These are phyloP conservation scores for Zhuqinia jingwanae DNA, from an alignment of 2,888 invertebrate genomes.

Conservation along the genomic window DNA sequence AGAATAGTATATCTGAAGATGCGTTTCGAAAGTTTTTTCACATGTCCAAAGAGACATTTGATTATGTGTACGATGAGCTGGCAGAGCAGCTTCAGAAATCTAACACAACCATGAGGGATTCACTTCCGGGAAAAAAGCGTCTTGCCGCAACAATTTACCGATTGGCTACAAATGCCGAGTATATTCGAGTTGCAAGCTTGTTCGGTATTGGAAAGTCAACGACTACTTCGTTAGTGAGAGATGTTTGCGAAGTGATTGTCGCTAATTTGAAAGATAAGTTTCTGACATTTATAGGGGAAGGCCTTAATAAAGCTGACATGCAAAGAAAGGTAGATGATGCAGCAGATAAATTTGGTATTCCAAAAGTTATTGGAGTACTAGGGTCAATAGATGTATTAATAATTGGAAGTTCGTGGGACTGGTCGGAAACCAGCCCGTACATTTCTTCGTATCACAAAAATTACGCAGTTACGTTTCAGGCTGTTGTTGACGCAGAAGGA, in stretches of 20 bases:
- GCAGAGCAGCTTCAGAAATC: conserved; percentile 73
- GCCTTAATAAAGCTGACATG: not conserved
- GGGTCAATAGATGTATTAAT: conserved; percentile 73
- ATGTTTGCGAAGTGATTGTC: conserved; percentile 76
- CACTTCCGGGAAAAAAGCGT: conserved; percentile 74
- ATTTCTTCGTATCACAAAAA: conserved; percentile 72
- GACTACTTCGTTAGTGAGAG: conserved; percentile 71
- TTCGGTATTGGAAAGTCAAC: conserved; percentile 76
- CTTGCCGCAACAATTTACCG: conserved; percentile 75
- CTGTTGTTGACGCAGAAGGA: conserved; percentile 73
- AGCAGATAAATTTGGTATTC: conserved; percentile 66
- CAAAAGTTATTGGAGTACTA: conserved; percentile 72
- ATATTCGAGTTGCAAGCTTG: conserved; percentile 69
- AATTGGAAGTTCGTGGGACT: conserved; percentile 69
- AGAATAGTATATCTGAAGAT: conserved; percentile 63
- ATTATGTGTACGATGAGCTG: conserved; percentile 72
- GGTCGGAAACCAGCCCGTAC: conserved; percentile 69
- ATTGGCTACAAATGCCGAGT: conserved; percentile 75
- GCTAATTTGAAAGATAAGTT: conserved; percentile 71
- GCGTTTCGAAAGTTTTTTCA: conserved; percentile 73
- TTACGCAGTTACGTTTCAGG: conserved; percentile 74
- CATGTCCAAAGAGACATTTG: conserved; percentile 75
- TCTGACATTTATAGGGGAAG: conserved; percentile 62
- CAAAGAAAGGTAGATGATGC: conserved; percentile 51
- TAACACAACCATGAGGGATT: conserved; percentile 71